A percentile compares a stretch with the other conserved stretches of the same genome.
phyloP scores from a whole-genome alignment of 1,140 invertebrate genomes.

The Drosophila simulans region DNA sequence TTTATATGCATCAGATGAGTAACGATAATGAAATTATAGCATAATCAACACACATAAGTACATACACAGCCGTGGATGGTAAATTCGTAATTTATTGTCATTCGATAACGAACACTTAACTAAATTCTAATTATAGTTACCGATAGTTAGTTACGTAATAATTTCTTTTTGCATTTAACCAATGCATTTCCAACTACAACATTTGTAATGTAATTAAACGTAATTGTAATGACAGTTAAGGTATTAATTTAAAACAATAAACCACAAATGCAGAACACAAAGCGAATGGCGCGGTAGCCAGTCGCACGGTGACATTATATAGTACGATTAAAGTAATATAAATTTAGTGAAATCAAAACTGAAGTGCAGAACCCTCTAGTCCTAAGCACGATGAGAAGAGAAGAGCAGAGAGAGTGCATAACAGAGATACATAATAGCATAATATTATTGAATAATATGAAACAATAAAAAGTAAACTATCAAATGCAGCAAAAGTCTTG shows the following conservation, averaged over 20 bases:
- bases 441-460: conserved; percentile 56
- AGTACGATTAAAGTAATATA: conserved; percentile 62
- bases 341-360: conserved; percentile 78
- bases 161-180: conserved; percentile 77
- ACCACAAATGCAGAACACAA: conserved; percentile 23
- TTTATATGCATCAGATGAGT: conserved; percentile 45
- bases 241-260: conserved; percentile 57
- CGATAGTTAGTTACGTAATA: conserved; percentile 68
- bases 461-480: conserved; percentile 69
- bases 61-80: conserved; percentile 10
- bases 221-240: conserved; percentile 68
- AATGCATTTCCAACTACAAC: conserved; percentile 77
- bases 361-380: conserved; percentile 68
- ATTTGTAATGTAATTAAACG: conserved; percentile 72
- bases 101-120: conserved; percentile 62
- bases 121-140: conserved; percentile 56
- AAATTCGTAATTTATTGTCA: conserved; percentile 71
- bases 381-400: conserved; percentile 51
- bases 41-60: conserved; percentile 13
- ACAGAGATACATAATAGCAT: conserved; percentile 45
- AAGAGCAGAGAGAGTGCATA: conserved; percentile 31
- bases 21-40: conserved; percentile 41
- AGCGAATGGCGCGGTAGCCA: conserved; percentile 12
- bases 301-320: conserved; percentile 29
- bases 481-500: conserved; percentile 36